A percentile compares a stretch with the other conserved stretches of the same genome.
These are phyloP conservation scores for Anniella stebbinsi DNA, from an alignment of 2,797 vertebrate species.

Conservation along the genomic window DNA sequence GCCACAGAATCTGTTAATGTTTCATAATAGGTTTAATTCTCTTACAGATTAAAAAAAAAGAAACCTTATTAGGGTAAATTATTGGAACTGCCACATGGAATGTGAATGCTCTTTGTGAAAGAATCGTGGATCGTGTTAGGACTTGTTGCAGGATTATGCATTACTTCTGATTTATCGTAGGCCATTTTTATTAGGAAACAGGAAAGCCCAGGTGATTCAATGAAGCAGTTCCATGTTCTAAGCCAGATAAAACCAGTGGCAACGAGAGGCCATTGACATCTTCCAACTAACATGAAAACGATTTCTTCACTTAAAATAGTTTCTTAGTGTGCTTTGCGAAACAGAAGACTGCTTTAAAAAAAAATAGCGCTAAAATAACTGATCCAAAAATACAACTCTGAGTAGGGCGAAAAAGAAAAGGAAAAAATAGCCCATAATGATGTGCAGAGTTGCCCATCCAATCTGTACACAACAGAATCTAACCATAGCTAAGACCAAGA, in stretches of 20 bases:
- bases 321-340: not conserved
- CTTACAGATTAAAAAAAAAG: slow-evolving; percentile 46
- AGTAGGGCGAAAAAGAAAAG: too few relatives aligned
- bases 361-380: not conserved
- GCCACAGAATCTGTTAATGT: slow-evolving; percentile 42
- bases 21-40: slow-evolving; percentile 54
- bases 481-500: not conserved
- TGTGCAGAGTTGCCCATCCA: not conserved
- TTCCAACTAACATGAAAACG: not conserved
- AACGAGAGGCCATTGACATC: slow-evolving; percentile 46
- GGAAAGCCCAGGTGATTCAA: slow-evolving; percentile 16
- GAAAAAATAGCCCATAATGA: not conserved
- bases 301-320: not conserved
- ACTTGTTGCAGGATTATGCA: slow-evolving; percentile 61
- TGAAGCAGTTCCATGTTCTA: slow-evolving; percentile 48
- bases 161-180: slow-evolving; percentile 32
- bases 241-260: slow-evolving; percentile 51
- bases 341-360: not conserved
- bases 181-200: slow-evolving; percentile 48
- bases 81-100: slow-evolving; percentile 60
- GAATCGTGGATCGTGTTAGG: slow-evolving; percentile 51
- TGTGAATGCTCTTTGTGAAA: slow-evolving; percentile 52
- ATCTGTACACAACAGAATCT: not conserved
- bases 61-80: slow-evolving; percentile 42
- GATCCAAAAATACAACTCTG: not conserved